Percentiles rank a stretch among this genome's conserved stretches.
Evolutionary conservation across 2,797 vertebrate species (phyloP).

Genomic region (Poecilia wingei): DNA sequence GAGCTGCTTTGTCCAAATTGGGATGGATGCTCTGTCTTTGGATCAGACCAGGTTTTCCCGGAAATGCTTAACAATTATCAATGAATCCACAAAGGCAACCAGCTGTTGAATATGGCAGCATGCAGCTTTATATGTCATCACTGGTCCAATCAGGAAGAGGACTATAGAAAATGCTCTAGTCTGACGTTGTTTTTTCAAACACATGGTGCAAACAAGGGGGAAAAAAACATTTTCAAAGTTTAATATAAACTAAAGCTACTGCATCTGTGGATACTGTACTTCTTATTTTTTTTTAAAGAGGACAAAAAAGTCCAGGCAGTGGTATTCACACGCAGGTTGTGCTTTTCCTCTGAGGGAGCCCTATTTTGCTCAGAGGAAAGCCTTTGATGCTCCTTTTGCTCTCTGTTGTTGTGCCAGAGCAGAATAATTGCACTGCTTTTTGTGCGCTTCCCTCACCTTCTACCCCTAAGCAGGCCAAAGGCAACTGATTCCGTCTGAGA

Average conservation of each 20-base stretch:
- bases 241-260: not conserved
- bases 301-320: slow-evolving; percentile 69
- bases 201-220: not conserved
- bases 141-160: not conserved
- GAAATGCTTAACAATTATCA: not conserved
- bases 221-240: not conserved
- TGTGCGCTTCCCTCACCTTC: slow-evolving; percentile 82
- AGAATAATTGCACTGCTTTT: slow-evolving; percentile 83
- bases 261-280: slow-evolving; percentile 12
- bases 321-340: slow-evolving; percentile 77
- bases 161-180: not conserved
- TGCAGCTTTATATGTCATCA: not conserved
- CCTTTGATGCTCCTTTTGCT: slow-evolving; percentile 85
- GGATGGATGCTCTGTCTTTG: not conserved
- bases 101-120: not conserved
- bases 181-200: not conserved
- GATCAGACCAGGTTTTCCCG: not conserved
- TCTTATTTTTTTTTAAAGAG: slow-evolving; percentile 53
- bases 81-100: not conserved
- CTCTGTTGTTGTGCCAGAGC: slow-evolving; percentile 85
- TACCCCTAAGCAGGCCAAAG: slow-evolving; percentile 85
- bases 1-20: not conserved
- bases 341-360: slow-evolving; percentile 77
- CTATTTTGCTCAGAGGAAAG: slow-evolving; percentile 78
- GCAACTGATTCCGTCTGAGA: slow-evolving; percentile 81